Percentiles rank a stretch among this genome's conserved stretches.
phyloP scores from a whole-genome alignment of 2,888 invertebrate species.

The Acleris sparsana region DNA sequence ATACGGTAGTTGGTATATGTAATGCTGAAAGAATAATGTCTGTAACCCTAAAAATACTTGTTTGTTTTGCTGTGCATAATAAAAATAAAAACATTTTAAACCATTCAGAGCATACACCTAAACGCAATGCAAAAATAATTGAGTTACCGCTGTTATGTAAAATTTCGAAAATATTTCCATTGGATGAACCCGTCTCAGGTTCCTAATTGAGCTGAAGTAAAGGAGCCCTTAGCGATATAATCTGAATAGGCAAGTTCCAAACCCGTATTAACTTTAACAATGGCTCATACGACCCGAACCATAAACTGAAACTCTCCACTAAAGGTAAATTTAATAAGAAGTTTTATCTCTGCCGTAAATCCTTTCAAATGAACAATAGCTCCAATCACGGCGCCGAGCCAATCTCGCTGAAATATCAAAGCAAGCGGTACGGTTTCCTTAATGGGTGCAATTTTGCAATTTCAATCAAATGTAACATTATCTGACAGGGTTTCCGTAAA shows the following conservation, averaged over 20 bases:
- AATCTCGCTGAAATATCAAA: constrained; percentile 44
- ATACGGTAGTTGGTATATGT: neutral
- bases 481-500: constrained; percentile 44
- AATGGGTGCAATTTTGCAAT: constrained; percentile 61
- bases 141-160: too few species aligned
- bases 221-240: neutral
- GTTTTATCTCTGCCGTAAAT: constrained; percentile 43
- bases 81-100: too few species aligned
- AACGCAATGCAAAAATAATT: too few species aligned
- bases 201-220: neutral
- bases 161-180: neutral
- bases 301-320: constrained; percentile 21
- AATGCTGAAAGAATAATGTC: neutral
- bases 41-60: neutral
- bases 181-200: neutral
- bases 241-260: constrained; percentile 13
- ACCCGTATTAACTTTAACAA: constrained; percentile 22
- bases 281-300: constrained; percentile 14
- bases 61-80: too few species aligned
- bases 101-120: too few species aligned
- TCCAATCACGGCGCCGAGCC: constrained; percentile 56
- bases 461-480: constrained; percentile 63
- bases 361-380: constrained; percentile 57
- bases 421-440: constrained; percentile 45
- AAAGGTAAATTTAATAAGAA: constrained; percentile 35